These are phyloP conservation scores for Bombus terrestris DNA, from an alignment of 1,140 invertebrate species.

Conservation along the genomic window DNA sequence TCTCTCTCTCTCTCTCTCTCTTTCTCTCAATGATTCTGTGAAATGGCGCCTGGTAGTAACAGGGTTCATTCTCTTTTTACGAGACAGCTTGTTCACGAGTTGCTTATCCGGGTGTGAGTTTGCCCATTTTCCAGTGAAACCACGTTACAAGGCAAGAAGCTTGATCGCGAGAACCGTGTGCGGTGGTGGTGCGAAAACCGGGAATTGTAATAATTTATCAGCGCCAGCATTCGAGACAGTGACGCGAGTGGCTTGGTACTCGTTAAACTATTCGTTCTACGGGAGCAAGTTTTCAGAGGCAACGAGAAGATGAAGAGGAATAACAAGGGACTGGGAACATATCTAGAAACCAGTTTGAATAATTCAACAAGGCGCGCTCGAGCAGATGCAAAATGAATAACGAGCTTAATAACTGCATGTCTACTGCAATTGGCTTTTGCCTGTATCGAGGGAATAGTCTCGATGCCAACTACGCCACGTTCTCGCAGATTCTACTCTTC, in stretches of 20 bases:
- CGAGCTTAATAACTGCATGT: conserved; percentile 27
- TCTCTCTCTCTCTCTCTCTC: too few species aligned
- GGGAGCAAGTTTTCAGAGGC: background rate
- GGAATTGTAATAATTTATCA: conserved; percentile 42
- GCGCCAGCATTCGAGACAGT: background rate
- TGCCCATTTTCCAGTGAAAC: background rate
- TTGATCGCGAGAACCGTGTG: background rate
- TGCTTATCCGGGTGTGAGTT: background rate
- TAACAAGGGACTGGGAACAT: background rate
- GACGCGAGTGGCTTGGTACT: background rate
- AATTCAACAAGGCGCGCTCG: conserved; percentile 1
- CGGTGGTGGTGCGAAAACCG: background rate
- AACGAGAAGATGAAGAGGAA: background rate
- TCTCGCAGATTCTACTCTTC: too few species aligned
- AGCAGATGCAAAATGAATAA: conserved; percentile 26
- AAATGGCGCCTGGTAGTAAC: background rate
- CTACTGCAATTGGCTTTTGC: background rate
- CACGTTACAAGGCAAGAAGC: background rate
- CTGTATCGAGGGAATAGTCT: background rate
- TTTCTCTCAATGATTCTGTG: background rate
- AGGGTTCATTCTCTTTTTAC: background rate
- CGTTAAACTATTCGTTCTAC: conserved; percentile 19
- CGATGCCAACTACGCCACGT: too few species aligned
- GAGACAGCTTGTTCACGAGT: background rate
- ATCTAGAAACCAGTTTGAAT: conserved; percentile 22